Base-by-base conservation (phyloP, 2,797 vertebrate species). In the Denticeps clupeoides region DNA sequence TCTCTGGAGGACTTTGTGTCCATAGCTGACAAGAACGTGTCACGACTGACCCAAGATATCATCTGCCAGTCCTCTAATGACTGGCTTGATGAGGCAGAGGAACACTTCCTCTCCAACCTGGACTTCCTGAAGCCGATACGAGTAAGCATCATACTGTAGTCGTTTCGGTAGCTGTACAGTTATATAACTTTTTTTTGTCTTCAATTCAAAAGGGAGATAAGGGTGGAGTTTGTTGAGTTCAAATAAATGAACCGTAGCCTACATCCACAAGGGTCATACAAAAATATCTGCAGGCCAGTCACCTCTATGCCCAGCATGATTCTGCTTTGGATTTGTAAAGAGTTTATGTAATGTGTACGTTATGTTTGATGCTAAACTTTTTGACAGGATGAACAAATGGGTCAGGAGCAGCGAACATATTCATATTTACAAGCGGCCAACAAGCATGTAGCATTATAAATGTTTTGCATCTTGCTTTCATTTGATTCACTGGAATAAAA, bases 61-160 rank as follows among this genome's bases (percentile, higher is more conserved):
- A 74, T 94, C 64, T 99, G 94, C 65, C 67, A 68, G 4, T 81
- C 92, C 18, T 72, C 89, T 11, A 73, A 70, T 11, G 85, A 90
- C 32, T 86, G 86, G 62, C 79, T 94, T 12, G 67, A 78, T 48
- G 70, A 73, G 3, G 81, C 85, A 0, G 89, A 94, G 46, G 79
- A 47, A 51, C 74, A 79, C 33, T 89, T 99, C 55, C 84, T 62
- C 54, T 86, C 84, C 46, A 95, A 93, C 58, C 47, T 95, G 70
- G 83, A 95, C 74, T 84, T 91, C 60, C 63, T 97, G 41, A 97
- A 91, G 66, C 91, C 93, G 0, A 66, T 95, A 42, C 58, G 86
- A 71, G 94, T 97, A 65, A 84, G 84, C 65, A 15, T 10, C 18
- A 8, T 7, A 24, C 25, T 12, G 7, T 47, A 37, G 33, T 25